phyloP scores from a whole-genome alignment of 30 jellyfish, hydroid and myxozoan genomes.

The Turritopsis rubra region DNA sequence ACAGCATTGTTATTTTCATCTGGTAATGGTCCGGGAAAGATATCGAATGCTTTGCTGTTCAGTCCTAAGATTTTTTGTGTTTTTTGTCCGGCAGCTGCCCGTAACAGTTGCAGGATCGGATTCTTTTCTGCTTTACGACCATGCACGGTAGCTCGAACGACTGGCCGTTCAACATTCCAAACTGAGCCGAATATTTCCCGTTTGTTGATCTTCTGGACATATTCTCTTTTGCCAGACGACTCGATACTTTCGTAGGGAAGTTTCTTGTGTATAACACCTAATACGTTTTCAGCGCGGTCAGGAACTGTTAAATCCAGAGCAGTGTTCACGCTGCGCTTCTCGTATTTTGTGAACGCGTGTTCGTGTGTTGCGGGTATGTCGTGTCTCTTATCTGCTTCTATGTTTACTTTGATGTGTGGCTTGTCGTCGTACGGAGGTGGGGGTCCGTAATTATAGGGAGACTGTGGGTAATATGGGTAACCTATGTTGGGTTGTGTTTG shows the following conservation, averaged over 20 bases:
- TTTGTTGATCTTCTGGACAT: slow-evolving; percentile 40
- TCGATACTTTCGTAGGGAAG: slow-evolving; percentile 15
- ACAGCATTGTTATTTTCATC: slow-evolving; percentile 31
- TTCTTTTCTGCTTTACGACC: slow-evolving; percentile 54
- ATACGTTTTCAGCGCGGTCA: slow-evolving; percentile 78
- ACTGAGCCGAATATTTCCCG: slow-evolving; percentile 36
- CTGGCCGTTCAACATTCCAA: slow-evolving; percentile 60
- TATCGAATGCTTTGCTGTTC: slow-evolving; percentile 91
- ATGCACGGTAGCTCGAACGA: slow-evolving; percentile 73
- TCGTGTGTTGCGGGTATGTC: slow-evolving; percentile 36
- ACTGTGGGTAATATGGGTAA: not conserved
- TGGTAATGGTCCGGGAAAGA: slow-evolving; percentile 97
- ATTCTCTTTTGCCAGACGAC: slow-evolving; percentile 20
- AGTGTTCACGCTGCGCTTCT: slow-evolving; percentile 3
- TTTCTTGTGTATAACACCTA: slow-evolving; percentile 48
- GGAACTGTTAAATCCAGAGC: slow-evolving; percentile 54
- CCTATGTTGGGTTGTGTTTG: not conserved
- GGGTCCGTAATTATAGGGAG: not conserved
- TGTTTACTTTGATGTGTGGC: slow-evolving; percentile 44
- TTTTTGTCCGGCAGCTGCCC: slow-evolving; percentile 75
- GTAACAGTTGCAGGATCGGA: slow-evolving; percentile 74
- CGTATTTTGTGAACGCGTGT: slow-evolving; percentile 14
- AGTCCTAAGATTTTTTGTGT: slow-evolving; percentile 86
- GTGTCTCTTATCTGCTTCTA: slow-evolving; percentile 42
- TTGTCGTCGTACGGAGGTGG: slow-evolving; percentile 36